These are phyloP conservation scores for Drosophila tristis DNA, from an alignment of 1,140 invertebrate species.

Conservation along the genomic window DNA sequence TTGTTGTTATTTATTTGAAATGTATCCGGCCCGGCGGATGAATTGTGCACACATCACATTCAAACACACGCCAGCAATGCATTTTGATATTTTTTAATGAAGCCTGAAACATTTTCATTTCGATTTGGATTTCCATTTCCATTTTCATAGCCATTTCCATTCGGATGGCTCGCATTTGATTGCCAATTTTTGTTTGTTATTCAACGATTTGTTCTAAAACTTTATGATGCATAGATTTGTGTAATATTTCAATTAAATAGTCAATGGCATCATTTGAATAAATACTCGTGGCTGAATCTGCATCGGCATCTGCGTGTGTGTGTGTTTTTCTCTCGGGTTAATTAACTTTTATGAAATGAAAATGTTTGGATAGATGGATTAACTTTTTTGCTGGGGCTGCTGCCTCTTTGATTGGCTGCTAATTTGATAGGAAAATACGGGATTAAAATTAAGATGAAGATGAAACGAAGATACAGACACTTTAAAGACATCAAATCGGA, in stretches of 20 bases:
- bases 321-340: slow-evolving; percentile 26
- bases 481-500: too few relatives aligned
- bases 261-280: slow-evolving; percentile 66
- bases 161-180: slow-evolving; percentile 20
- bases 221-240: slow-evolving; percentile 76
- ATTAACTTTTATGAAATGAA: slow-evolving; percentile 56
- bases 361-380: slow-evolving; percentile 56
- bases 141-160: slow-evolving; percentile 49
- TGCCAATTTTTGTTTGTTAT: slow-evolving; percentile 60
- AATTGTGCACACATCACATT: slow-evolving; percentile 47
- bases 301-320: background rate
- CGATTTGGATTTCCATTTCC: slow-evolving; percentile 38
- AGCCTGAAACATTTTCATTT: slow-evolving; percentile 77
- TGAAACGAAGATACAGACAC: too few relatives aligned
- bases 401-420: slow-evolving; percentile 27
- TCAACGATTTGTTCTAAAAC: slow-evolving; percentile 74
- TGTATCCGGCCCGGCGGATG: slow-evolving; percentile 78
- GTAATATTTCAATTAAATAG: slow-evolving; percentile 81
- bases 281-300: background rate
- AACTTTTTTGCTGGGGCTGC: slow-evolving; percentile 18
- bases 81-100: slow-evolving; percentile 72
- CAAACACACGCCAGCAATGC: slow-evolving; percentile 20
- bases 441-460: slow-evolving; percentile 1
- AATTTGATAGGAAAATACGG: slow-evolving; percentile 34
- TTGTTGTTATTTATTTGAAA: slow-evolving; percentile 78